A percentile compares a stretch with the other conserved stretches of the same genome.
Conservation (phyloP, 2,113 vertebrate genomes). For the Pelobates fuscus region DNA sequence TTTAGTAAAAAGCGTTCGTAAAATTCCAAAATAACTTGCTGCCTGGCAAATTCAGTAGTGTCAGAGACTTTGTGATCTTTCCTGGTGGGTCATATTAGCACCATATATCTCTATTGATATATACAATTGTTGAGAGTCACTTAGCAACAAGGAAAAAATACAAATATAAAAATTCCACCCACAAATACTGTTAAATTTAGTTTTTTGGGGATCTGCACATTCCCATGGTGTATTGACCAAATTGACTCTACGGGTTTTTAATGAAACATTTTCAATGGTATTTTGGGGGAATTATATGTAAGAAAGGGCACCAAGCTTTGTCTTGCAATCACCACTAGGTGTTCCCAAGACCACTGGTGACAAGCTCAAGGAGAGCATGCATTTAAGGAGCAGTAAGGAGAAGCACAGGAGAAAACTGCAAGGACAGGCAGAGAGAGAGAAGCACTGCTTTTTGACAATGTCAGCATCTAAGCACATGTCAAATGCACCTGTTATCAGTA, state of each 20-base stretch:
- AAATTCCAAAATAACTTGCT: slow-evolving; percentile 2
- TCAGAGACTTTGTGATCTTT: slow-evolving; percentile 1
- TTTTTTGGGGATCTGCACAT: slow-evolving; percentile 7
- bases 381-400: slow-evolving; percentile 3
- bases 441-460: slow-evolving; percentile 12
- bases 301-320: slow-evolving; percentile 5
- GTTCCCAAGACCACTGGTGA: slow-evolving; percentile 2
- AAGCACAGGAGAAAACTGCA: slow-evolving; percentile 10
- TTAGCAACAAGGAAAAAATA: slow-evolving; percentile 9
- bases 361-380: slow-evolving; percentile 9
- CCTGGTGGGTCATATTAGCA: slow-evolving; percentile 23
- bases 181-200: slow-evolving; percentile 36
- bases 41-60: neutral
- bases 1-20: slow-evolving; percentile 21
- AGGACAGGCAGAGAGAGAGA: slow-evolving; percentile 4
- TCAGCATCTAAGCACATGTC: slow-evolving; percentile 17
- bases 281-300: neutral
- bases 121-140: slow-evolving; percentile 27
- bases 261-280: neutral
- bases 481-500: too few relatives aligned
- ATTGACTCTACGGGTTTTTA: neutral
- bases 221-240: neutral
- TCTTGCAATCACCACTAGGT: slow-evolving; percentile 1
- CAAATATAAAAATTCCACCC: slow-evolving; percentile 2
- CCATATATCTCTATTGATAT: slow-evolving; percentile 32